A percentile compares a stretch with the other conserved stretches of the same genome.
Evolutionary conservation across 2,888 invertebrate species (phyloP).

Genomic region (Drosophila pseudotalamancana): DNA sequence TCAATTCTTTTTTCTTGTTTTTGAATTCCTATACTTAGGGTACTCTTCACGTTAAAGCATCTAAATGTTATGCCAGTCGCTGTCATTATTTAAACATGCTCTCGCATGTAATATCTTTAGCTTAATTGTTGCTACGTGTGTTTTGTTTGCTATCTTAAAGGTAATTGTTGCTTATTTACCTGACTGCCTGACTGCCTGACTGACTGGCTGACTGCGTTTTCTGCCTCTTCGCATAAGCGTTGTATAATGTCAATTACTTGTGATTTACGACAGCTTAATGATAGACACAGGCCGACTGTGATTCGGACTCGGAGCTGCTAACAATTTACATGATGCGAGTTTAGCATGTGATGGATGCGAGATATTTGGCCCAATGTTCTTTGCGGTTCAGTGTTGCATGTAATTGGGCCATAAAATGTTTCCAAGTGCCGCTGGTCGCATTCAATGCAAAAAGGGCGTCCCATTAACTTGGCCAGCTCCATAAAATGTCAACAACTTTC

Average conservation of each 20-base stretch:
- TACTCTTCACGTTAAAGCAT: constrained; percentile 16
- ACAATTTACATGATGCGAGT: constrained; percentile 60
- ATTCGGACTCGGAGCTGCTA: constrained; percentile 42
- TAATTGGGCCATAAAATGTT: constrained; percentile 69
- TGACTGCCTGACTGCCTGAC: constrained; percentile 25
- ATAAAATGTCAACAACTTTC: constrained; percentile 53
- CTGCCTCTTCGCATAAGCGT: constrained; percentile 37
- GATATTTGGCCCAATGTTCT: constrained; percentile 62
- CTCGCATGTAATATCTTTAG: constrained; percentile 56
- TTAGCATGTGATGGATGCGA: constrained; percentile 68
- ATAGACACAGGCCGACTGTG: constrained; percentile 54
- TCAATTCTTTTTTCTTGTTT: no score
- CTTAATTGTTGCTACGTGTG: constrained; percentile 74
- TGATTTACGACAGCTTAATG: constrained; percentile 80
- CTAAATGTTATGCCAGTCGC: constrained; percentile 8
- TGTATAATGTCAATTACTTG: constrained; percentile 81
- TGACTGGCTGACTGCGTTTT: constrained; percentile 2
- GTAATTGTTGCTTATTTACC: constrained; percentile 74
- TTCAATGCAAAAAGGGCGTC: constrained; percentile 20
- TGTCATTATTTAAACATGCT: constrained; percentile 9
- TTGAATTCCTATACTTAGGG: no score
- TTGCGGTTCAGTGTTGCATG: constrained; percentile 70
- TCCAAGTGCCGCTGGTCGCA: neutral
- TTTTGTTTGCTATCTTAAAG: constrained; percentile 59
- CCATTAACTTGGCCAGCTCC: constrained; percentile 1